A percentile compares a stretch with the other conserved stretches of the same genome.
These are phyloP conservation scores for Psammodynastes pulverulentus DNA, from an alignment of 2,113 vertebrate species.

Conservation along the genomic window DNA sequence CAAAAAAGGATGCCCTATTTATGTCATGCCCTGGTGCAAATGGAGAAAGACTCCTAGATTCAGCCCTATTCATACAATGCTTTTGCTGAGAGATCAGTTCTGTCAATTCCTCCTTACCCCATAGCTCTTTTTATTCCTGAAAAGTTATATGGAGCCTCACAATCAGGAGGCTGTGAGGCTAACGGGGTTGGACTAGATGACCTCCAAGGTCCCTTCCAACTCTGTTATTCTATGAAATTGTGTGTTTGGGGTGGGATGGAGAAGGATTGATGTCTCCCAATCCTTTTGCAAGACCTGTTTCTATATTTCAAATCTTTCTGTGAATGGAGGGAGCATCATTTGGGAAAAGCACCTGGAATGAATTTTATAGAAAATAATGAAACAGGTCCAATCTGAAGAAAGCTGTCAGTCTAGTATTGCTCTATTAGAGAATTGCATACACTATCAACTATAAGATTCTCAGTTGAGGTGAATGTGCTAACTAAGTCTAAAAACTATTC, in stretches of 20 bases:
- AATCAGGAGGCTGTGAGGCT: too few species aligned
- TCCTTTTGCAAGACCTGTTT: neutral
- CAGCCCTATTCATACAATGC: neutral
- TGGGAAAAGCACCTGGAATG: neutral
- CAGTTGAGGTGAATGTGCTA: neutral
- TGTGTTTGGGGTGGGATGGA: neutral
- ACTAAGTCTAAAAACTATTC: neutral
- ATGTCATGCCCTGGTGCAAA: neutral
- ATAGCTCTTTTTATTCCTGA: too few species aligned
- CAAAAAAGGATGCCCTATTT: neutral
- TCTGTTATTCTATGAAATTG: too few species aligned
- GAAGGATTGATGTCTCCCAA: neutral
- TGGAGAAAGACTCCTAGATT: neutral
- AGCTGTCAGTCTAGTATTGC: neutral
- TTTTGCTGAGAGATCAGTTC: neutral
- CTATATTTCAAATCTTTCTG: neutral
- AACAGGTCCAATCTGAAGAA: neutral
- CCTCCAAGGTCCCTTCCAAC: too few species aligned
- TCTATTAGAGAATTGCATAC: neutral
- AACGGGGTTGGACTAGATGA: too few species aligned
- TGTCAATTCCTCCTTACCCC: neutral
- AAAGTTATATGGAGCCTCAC: neutral
- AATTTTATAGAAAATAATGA: neutral
- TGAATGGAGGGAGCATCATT: neutral
- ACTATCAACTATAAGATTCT: neutral